phyloP scores from a whole-genome alignment of 1,140 invertebrate species.

The Orius laevigatus region DNA sequence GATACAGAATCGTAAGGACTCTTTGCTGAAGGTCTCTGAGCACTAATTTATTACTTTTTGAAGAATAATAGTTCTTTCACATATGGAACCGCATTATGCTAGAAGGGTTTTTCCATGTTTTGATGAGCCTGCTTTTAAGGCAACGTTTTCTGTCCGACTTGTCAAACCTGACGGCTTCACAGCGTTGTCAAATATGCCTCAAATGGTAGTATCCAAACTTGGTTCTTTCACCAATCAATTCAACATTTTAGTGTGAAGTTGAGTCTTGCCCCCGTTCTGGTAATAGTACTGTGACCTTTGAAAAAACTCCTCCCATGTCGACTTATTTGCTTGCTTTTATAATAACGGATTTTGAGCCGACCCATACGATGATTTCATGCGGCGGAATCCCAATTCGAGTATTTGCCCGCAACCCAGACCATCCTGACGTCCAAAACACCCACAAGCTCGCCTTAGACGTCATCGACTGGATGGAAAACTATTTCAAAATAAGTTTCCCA shows the following conservation, averaged over 20 bases:
- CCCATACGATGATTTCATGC: background rate
- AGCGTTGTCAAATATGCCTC: constrained; percentile 22
- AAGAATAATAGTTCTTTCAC: constrained; percentile 40
- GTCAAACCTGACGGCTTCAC: constrained; percentile 13
- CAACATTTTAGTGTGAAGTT: constrained; percentile 34
- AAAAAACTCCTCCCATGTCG: constrained; percentile 38
- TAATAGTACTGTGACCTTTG: constrained; percentile 39
- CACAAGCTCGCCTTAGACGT: constrained; percentile 32
- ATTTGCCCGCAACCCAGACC: background rate
- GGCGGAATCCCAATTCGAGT: background rate
- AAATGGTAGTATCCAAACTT: background rate
- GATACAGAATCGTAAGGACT: background rate
- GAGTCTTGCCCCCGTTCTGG: background rate
- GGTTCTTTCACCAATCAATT: background rate
- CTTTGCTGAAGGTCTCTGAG: background rate
- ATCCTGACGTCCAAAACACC: constrained; percentile 21
- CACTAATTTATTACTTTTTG: background rate
- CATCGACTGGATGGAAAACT: constrained; percentile 31
- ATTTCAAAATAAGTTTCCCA: constrained; percentile 32
- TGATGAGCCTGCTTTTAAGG: constrained; percentile 59
- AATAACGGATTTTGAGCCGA: background rate
- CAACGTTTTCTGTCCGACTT: constrained; percentile 37
- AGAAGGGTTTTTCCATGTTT: constrained; percentile 59
- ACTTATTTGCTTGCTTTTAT: constrained; percentile 2
- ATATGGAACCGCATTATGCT: constrained; percentile 54